Conservation (phyloP, 2,113 vertebrate genomes). For the Burhinus bistriatus region DNA sequence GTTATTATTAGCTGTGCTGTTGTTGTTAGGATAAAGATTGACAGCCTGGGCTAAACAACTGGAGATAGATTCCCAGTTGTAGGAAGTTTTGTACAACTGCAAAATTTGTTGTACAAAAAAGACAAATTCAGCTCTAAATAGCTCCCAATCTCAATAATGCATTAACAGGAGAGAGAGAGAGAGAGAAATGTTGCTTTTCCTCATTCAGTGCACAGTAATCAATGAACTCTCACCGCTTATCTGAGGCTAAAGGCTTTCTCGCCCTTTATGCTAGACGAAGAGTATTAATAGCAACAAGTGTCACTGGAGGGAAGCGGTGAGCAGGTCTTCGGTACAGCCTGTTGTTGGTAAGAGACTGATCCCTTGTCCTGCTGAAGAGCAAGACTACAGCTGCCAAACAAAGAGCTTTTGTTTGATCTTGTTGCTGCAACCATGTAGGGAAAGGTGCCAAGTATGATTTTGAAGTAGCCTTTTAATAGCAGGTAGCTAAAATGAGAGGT, state of each 20-base stretch:
- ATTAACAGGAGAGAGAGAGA: background rate
- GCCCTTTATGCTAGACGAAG: background rate
- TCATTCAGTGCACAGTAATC: background rate
- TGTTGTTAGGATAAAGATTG: background rate
- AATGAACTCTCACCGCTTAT: background rate
- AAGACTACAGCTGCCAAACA: slow-evolving; percentile 4
- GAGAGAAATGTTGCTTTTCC: background rate
- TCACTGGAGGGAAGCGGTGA: background rate
- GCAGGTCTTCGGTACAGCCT: background rate
- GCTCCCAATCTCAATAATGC: background rate
- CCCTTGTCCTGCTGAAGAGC: background rate
- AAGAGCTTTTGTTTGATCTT: slow-evolving; percentile 15
- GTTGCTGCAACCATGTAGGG: background rate
- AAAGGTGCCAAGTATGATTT: slow-evolving; percentile 4
- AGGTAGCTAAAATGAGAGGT: slow-evolving; percentile 14
- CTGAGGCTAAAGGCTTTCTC: background rate
- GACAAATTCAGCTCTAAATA: background rate
- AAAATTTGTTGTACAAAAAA: background rate
- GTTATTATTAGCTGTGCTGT: background rate
- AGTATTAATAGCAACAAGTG: slow-evolving; percentile 51
- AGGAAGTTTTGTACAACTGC: background rate
- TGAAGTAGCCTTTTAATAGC: slow-evolving; percentile 37
- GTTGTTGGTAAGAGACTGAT: slow-evolving; percentile 5
- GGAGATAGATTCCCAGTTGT: background rate
- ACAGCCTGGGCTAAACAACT: background rate